Evolutionary conservation across 1,140 invertebrate genomes (phyloP).

Genomic region (Berghia stephanieae): DNA sequence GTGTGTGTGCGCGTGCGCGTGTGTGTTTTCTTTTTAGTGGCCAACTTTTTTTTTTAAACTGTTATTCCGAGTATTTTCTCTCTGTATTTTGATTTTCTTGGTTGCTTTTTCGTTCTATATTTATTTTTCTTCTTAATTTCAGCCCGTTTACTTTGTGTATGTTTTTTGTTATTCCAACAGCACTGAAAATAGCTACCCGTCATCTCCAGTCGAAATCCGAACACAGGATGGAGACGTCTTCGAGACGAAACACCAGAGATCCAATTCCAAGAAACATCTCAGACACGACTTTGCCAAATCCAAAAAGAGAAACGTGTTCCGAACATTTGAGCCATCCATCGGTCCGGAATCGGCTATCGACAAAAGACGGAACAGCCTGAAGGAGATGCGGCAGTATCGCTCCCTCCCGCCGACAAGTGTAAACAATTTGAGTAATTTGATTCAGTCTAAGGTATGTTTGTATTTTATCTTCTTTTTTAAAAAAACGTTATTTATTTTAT

Average conservation of each 20-base stretch:
- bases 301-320: conserved; percentile 69
- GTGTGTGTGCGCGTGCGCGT: too few species aligned
- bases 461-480: neutral
- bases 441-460: conserved; percentile 48
- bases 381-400: conserved; percentile 57
- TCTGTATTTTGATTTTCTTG: too few species aligned
- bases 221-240: conserved; percentile 49
- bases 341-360: conserved; percentile 40
- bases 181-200: conserved; percentile 46
- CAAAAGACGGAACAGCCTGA: conserved; percentile 49
- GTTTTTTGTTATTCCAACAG: too few species aligned
- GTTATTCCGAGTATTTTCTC: too few species aligned
- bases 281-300: conserved; percentile 69
- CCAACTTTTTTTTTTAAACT: too few species aligned
- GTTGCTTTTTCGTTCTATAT: too few species aligned
- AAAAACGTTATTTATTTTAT: neutral
- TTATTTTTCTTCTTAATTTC: too few species aligned
- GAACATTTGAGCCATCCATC: conserved; percentile 59
- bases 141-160: too few species aligned
- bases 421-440: conserved; percentile 54
- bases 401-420: conserved; percentile 56
- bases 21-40: too few species aligned
- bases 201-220: conserved; percentile 47
- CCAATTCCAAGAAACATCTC: conserved; percentile 69
- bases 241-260: conserved; percentile 53